Evolutionary conservation across 2,113 vertebrate species (phyloP).

Genomic region (Hyla sarda): DNA sequence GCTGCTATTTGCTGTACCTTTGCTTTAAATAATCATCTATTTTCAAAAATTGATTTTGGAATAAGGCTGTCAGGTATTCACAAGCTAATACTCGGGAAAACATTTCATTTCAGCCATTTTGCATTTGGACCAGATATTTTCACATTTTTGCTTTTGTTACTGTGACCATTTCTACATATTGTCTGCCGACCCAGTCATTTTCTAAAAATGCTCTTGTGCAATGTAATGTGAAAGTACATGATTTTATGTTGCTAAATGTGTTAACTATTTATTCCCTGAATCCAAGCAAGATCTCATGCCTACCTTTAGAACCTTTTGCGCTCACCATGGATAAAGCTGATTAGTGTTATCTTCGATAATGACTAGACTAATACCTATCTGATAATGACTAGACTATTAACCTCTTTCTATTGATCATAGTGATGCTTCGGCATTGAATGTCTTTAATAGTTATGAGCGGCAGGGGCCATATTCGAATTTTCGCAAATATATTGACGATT

Average conservation of each 20-base stretch:
- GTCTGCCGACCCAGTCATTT: not conserved
- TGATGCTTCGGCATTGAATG: no score
- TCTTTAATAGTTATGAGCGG: no score
- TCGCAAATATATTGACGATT: no score
- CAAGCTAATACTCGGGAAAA: not conserved
- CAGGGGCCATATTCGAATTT: no score
- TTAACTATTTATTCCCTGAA: conserved; percentile 8
- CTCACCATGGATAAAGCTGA: no score
- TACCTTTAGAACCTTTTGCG: not conserved
- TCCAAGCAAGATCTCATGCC: not conserved
- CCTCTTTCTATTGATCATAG: no score
- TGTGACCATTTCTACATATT: not conserved
- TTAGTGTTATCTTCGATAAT: no score
- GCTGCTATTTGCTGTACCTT: conserved; percentile 23
- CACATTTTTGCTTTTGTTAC: no score
- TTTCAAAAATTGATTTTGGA: conserved; percentile 45
- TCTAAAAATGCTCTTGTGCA: not conserved
- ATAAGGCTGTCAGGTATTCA: conserved; percentile 1
- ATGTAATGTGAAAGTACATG: not conserved
- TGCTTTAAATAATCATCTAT: conserved; percentile 44
- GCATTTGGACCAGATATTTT: not conserved
- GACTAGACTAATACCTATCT: no score
- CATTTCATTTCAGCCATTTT: not conserved
- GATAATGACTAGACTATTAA: no score
- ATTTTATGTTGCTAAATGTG: not conserved